Evolutionary conservation across 2,113 vertebrate species (phyloP), one percentile per base, ranked within the genome.

Genomic region (Mystacornis crossleyi): DNA sequence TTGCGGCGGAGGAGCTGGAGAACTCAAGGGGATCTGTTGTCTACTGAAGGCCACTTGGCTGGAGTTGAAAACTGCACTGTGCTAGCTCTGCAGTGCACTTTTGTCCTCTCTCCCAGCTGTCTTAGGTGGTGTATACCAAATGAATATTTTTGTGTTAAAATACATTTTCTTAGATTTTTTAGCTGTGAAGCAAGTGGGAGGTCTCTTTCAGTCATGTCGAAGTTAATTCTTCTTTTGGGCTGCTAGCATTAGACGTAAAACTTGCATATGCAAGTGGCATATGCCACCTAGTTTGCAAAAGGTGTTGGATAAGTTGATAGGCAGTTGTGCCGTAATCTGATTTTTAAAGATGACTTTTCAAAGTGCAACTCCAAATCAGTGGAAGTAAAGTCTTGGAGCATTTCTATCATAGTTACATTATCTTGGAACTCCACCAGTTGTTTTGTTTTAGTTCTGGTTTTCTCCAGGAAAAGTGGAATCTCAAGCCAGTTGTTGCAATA

Each of bases 21-120:
- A 51, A 12, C 29, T 67, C 3, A 0, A n/a, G 38, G 47, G 53
- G 66, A 7, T 51, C 48, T 43, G 14, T 70, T 8, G 12, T 51
- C 33, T 42, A 29, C 45, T 14, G 36, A 18, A 43, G 62, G 54
- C 43, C 14, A 0, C 29, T 62, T 66, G 62, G 29, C 38, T 77
- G 40, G 18, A 38, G 40, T 4, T 51, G 43, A 10, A 48, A 26
- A 8, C n/a, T 47, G 26, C 20, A 3, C 45, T 21, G 28, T 81
- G 33, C 31, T 61, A 1, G 2, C 33, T 75, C 8, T 50, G 43
- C 23, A 20, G 40, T 0, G 0, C 1, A 5, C 40, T 88, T 14
- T 23, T 12, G 6, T 0, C 1, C 33, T 71, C 11, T 34, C 10
- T 45, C n/a, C 28, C 34, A 54, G 28, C 20, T 26, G 2, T 25